phyloP scores from a whole-genome alignment of 2,888 invertebrate species.

The Macrosiphum euphorbiae region DNA sequence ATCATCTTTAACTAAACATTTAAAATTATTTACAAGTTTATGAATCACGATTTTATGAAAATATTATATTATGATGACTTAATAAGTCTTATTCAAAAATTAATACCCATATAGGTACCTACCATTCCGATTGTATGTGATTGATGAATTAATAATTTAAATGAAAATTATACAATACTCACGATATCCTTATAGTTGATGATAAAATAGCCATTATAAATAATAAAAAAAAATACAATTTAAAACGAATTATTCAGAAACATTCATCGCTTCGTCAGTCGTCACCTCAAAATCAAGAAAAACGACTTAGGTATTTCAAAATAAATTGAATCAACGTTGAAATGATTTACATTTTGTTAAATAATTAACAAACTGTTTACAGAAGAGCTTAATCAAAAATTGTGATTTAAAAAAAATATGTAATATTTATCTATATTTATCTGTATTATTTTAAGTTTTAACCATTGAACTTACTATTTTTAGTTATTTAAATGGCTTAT shows the following conservation, averaged over 20 bases:
- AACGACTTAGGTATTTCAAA: background rate
- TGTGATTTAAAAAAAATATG: no score
- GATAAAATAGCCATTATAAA: background rate
- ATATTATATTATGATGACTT: background rate
- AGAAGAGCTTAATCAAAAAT: background rate
- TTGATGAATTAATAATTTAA: no score
- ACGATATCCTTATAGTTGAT: background rate
- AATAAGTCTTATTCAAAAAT: background rate
- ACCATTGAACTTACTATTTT: background rate
- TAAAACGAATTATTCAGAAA: background rate
- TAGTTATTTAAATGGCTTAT: background rate
- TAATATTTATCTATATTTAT: no score
- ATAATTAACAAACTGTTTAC: background rate
- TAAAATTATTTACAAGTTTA: background rate
- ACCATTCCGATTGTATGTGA: background rate
- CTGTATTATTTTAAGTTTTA: background rate
- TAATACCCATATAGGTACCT: background rate
- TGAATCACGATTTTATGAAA: background rate
- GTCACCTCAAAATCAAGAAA: background rate
- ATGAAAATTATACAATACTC: no score
- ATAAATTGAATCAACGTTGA: background rate
- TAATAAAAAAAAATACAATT: background rate
- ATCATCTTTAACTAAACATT: background rate
- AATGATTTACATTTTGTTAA: background rate
- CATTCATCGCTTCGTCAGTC: background rate